phyloP scores from a whole-genome alignment of 2,888 invertebrate genomes.

The Cephus pygmeus region DNA sequence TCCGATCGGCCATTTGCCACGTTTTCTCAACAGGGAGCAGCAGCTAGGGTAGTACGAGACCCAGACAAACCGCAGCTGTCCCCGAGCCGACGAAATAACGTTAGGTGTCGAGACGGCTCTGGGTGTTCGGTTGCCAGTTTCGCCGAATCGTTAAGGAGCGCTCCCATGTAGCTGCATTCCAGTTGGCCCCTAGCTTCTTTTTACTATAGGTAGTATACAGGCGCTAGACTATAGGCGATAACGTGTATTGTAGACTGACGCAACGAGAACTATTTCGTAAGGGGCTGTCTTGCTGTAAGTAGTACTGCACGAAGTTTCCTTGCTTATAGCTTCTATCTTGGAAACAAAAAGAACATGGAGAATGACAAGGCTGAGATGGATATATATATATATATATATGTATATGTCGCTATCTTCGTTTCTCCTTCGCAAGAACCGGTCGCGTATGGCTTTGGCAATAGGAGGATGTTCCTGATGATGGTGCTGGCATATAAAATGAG shows the following conservation, averaged over 20 bases:
- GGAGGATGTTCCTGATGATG: neutral
- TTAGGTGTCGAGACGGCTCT: neutral
- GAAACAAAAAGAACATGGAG: neutral
- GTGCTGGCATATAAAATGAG: neutral
- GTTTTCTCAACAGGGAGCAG: neutral
- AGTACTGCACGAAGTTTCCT: neutral
- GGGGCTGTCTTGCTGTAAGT: neutral
- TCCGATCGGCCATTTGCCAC: conserved; percentile 25
- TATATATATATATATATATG: neutral
- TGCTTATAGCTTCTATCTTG: neutral
- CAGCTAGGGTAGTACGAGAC: neutral
- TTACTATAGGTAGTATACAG: neutral
- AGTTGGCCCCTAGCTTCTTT: neutral
- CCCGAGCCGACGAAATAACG: conserved; percentile 36
- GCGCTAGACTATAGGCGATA: neutral
- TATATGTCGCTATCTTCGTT: neutral
- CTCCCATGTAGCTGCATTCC: neutral
- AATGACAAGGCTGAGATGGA: neutral
- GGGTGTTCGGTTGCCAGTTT: neutral
- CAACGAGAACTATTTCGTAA: neutral
- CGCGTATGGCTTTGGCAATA: neutral
- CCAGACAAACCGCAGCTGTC: conserved; percentile 48
- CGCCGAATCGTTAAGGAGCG: neutral
- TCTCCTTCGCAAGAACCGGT: neutral
- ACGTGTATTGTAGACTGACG: neutral